phyloP scores from a whole-genome alignment of 2,113 vertebrate genomes.

The Smithornis capensis region DNA sequence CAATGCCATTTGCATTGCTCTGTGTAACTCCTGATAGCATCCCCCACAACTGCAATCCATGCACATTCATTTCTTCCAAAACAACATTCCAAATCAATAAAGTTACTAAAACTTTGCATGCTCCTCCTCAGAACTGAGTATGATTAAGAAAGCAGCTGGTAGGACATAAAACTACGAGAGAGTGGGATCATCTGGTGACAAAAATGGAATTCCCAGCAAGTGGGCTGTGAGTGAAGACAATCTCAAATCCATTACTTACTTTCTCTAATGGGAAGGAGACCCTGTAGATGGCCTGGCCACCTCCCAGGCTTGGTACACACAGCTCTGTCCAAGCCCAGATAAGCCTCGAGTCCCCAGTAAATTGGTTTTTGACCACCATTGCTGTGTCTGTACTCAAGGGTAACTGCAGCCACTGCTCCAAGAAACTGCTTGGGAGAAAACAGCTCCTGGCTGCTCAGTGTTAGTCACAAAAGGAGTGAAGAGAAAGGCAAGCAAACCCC shows the following conservation, averaged over 20 bases:
- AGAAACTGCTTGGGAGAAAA: background rate
- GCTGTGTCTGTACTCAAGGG: background rate
- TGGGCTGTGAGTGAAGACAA: background rate
- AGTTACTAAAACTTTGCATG: background rate
- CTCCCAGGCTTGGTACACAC: background rate
- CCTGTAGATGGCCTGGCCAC: background rate
- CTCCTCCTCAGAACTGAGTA: background rate
- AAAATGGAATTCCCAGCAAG: background rate
- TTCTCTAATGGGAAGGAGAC: background rate
- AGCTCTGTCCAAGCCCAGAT: background rate
- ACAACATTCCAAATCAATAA: background rate
- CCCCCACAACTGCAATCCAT: background rate
- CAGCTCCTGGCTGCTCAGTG: background rate
- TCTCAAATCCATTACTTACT: background rate
- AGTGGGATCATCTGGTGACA: background rate
- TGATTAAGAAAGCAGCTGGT: background rate
- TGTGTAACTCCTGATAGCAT: background rate
- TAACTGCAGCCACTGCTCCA: background rate
- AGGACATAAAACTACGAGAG: rapidly evolving
- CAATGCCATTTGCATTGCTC: rapidly evolving
- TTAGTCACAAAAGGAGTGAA: background rate
- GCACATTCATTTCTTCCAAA: background rate
- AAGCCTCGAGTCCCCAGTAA: background rate
- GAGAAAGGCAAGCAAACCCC: background rate
- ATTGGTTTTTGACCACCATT: background rate